Conservation (phyloP, 53 echinoderm and acorn worm genomes). For the Apostichopus leukothele region DNA sequence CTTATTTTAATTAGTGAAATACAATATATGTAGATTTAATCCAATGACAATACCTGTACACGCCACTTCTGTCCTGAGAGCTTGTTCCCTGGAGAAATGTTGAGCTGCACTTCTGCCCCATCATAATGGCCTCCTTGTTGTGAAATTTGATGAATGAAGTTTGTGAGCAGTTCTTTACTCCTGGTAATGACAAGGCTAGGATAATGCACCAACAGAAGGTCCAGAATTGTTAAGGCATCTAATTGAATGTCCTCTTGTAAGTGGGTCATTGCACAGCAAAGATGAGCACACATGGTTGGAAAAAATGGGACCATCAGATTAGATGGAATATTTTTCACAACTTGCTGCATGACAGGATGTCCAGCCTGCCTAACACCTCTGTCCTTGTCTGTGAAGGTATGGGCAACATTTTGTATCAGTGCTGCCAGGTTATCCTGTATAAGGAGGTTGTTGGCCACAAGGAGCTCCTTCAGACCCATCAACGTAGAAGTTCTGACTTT, state of each 20-base stretch:
- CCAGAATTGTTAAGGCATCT: conserved; percentile 74
- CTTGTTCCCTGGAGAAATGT: conserved; percentile 77
- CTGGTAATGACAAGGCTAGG: conserved; percentile 73
- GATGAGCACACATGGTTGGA: conserved; percentile 71
- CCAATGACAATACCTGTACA: conserved; percentile 60
- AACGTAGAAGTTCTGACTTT: conserved; percentile 64
- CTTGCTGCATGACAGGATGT: conserved; percentile 58
- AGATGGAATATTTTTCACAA: conserved; percentile 54
- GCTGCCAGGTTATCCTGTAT: conserved; percentile 66
- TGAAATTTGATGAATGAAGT: conserved; percentile 90
- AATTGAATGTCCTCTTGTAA: conserved; percentile 79
- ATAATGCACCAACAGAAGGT: conserved; percentile 70
- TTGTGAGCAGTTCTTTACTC: conserved; percentile 73
- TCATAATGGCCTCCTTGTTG: conserved; percentile 59
- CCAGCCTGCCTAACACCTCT: conserved; percentile 67
- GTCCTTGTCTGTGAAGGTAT: conserved; percentile 74
- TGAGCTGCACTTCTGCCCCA: conserved; percentile 54
- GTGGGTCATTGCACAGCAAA: conserved; percentile 97
- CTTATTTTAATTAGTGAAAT: no score
- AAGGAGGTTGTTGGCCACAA: conserved; percentile 60
- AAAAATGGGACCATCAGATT: conserved; percentile 84
- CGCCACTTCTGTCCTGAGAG: conserved; percentile 87
- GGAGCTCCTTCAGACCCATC: conserved; percentile 68
- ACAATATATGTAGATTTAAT: no score
- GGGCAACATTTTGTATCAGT: conserved; percentile 67